Percentiles rank a stretch among this genome's conserved stretches.
These are phyloP conservation scores for Sthenelais limicola DNA, from an alignment of 2,888 invertebrate species.

Conservation along the genomic window DNA sequence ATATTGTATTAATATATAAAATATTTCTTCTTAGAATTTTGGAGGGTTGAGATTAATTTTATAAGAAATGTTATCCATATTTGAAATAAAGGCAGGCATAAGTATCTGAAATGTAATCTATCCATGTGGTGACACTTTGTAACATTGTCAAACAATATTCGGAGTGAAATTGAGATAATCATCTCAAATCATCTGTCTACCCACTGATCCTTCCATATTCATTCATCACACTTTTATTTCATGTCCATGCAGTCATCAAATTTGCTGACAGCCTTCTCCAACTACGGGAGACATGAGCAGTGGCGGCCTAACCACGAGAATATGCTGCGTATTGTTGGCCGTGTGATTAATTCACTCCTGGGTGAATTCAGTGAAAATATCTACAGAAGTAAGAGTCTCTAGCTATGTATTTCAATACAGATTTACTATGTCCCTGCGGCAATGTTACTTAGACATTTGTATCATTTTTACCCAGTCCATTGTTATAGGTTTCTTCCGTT, in stretches of 20 bases:
- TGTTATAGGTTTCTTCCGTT: too few species aligned
- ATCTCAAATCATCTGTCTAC: background rate
- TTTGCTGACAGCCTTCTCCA: too few species aligned
- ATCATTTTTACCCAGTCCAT: constrained; percentile 1
- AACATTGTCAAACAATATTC: too few species aligned
- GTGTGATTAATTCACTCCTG: constrained; percentile 60
- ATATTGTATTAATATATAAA: too few species aligned
- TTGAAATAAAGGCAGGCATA: too few species aligned
- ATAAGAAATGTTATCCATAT: too few species aligned
- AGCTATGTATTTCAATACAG: background rate
- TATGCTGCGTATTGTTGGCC: constrained; percentile 60
- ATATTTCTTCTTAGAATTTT: too few species aligned
- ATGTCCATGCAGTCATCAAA: background rate
- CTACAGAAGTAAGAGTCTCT: constrained; percentile 57
- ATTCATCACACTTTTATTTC: background rate
- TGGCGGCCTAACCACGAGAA: constrained; percentile 54
- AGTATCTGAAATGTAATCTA: too few species aligned
- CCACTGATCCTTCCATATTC: background rate
- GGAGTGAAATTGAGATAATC: too few species aligned
- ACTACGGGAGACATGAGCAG: constrained; percentile 50
- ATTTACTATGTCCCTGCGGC: background rate
- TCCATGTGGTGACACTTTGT: too few species aligned
- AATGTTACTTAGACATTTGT: background rate
- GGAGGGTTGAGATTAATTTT: too few species aligned
- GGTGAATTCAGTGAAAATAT: constrained; percentile 63